These are phyloP conservation scores for Cantharis nigra DNA, from an alignment of 2,888 invertebrate species.

Conservation along the genomic window DNA sequence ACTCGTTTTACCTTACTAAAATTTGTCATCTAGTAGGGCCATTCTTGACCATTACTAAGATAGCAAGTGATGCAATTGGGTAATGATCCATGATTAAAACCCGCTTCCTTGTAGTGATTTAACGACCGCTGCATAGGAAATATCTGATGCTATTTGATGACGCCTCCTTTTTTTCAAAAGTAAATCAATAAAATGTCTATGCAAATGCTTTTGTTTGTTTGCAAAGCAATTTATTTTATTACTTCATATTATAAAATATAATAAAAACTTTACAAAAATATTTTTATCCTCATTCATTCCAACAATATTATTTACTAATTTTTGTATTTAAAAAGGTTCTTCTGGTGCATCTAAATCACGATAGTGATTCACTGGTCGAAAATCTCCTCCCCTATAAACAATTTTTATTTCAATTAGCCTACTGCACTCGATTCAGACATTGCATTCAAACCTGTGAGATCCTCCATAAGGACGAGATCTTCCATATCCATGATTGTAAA, in stretches of 20 bases:
- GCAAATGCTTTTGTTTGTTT: not conserved
- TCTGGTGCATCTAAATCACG: slow-evolving; percentile 91
- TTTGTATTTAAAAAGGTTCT: slow-evolving; percentile 64
- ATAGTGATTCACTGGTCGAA: slow-evolving; percentile 89
- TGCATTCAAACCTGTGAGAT: slow-evolving; percentile 36
- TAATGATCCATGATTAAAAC: not conserved
- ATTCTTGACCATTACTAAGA: not conserved
- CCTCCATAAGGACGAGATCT: slow-evolving; percentile 19
- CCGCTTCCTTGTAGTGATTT: not conserved
- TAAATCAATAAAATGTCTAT: not conserved
- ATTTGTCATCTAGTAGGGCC: not conserved
- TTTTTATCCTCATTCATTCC: not conserved
- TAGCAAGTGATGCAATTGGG: not conserved
- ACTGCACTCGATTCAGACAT: too few species aligned
- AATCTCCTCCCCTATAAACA: slow-evolving; percentile 66
- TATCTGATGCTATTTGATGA: not conserved
- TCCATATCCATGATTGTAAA: slow-evolving; percentile 57
- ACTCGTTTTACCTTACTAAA: not conserved
- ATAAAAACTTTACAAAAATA: not conserved
- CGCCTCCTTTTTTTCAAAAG: not conserved
- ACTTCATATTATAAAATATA: not conserved
- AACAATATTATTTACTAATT: not conserved
- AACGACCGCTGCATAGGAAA: not conserved
- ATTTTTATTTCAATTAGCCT: too few species aligned
- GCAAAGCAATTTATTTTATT: not conserved